phyloP scores from a whole-genome alignment of 2,113 vertebrate species.

The Chelonoidis abingdonii region DNA sequence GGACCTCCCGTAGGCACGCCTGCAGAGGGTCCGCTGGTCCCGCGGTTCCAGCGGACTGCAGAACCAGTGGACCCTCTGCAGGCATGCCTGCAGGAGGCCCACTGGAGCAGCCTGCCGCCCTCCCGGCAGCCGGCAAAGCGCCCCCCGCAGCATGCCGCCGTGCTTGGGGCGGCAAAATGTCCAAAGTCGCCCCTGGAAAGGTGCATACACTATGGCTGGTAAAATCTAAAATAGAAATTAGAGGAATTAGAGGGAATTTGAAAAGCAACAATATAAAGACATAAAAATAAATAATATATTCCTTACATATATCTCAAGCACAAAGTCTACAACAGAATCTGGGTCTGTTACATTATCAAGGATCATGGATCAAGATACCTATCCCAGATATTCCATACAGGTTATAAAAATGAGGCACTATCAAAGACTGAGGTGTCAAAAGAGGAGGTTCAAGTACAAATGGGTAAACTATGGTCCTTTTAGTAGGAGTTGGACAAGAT shows the following conservation, averaged over 20 bases:
- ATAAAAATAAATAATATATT: neutral
- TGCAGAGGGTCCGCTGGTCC: too few relatives aligned
- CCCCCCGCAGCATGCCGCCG: too few relatives aligned
- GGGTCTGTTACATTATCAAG: neutral
- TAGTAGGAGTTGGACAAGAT: neutral
- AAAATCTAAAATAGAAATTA: accelerated
- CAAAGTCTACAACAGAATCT: neutral
- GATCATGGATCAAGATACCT: neutral
- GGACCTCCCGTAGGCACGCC: too few relatives aligned
- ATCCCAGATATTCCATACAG: neutral
- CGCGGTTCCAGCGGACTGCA: too few relatives aligned
- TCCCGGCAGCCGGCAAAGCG: too few relatives aligned
- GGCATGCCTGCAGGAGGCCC: too few relatives aligned
- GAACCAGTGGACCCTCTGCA: too few relatives aligned
- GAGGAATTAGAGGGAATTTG: neutral
- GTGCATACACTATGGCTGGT: neutral
- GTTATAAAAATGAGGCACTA: neutral
- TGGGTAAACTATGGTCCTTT: neutral
- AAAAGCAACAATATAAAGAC: neutral
- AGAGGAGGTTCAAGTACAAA: neutral
- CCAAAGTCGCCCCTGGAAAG: neutral
- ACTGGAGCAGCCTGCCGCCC: too few relatives aligned
- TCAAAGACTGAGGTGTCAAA: neutral
- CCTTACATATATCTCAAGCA: neutral
- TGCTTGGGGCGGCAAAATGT: too few relatives aligned